Percentiles rank a stretch among this genome's conserved stretches.
Conservation (phyloP, 2,888 invertebrate genomes). For the Nasonovia ribisnigri region DNA sequence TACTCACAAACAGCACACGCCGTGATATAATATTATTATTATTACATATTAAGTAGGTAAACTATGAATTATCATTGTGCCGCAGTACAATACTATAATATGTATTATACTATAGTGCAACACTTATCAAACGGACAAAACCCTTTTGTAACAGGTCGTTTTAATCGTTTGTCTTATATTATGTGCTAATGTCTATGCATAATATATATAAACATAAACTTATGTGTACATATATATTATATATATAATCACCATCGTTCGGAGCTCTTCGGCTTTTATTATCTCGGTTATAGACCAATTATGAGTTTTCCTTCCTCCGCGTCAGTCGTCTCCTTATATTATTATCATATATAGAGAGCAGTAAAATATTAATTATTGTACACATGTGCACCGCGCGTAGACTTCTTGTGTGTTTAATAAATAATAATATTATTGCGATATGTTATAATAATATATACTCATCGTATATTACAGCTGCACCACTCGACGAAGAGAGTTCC, state of each 20-base stretch:
- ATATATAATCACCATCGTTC: background rate
- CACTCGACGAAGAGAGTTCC: background rate
- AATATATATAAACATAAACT: background rate
- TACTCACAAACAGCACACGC: background rate
- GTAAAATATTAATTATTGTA: background rate
- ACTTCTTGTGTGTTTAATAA: background rate
- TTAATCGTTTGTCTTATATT: slow-evolving; percentile 8
- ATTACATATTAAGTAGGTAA: background rate
- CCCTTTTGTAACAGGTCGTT: slow-evolving; percentile 13
- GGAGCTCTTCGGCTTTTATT: background rate
- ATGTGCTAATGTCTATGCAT: background rate
- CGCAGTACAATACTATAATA: background rate
- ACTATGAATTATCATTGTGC: background rate
- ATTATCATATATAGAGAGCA: background rate
- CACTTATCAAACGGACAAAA: slow-evolving; percentile 2
- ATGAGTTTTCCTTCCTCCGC: background rate
- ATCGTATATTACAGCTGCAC: background rate
- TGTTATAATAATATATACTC: background rate
- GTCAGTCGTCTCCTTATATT: background rate
- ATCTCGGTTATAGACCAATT: slow-evolving; percentile 7
- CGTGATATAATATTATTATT: background rate
- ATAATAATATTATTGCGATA: background rate
- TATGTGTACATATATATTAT: background rate
- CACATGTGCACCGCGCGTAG: background rate
- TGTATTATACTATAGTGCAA: background rate